Percentiles rank a stretch among this genome's conserved stretches.
Conservation (phyloP, 2,113 vertebrate species). For the Mungos mungo region DNA sequence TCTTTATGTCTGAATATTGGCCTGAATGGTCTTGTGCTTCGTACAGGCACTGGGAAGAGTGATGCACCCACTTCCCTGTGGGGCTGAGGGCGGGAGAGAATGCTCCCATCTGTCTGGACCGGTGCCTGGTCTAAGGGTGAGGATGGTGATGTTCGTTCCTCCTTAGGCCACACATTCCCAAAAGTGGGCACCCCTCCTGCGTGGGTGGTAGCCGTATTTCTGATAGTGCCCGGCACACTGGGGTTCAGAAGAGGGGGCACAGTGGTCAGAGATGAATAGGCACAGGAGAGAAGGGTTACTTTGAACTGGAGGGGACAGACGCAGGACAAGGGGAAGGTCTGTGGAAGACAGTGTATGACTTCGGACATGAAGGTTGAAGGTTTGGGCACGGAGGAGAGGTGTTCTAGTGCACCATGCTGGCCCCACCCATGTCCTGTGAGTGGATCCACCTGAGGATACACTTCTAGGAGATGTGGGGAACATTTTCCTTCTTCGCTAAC, state of each 20-base stretch:
- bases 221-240: background rate
- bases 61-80: fast-evolving
- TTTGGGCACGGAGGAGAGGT: background rate
- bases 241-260: background rate
- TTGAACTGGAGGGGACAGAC: fast-evolving
- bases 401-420: fast-evolving
- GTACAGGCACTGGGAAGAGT: background rate
- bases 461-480: background rate
- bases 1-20: background rate
- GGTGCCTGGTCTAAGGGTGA: fast-evolving
- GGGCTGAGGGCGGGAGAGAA: background rate
- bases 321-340: background rate
- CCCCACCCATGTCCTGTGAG: fast-evolving
- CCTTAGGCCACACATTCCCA: fast-evolving
- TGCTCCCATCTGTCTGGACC: background rate
- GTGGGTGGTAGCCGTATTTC: background rate
- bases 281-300: background rate
- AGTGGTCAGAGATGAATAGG: background rate
- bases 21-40: background rate
- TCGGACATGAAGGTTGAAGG: background rate
- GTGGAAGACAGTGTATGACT: background rate
- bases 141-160: background rate
- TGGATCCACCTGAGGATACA: background rate
- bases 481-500: background rate
- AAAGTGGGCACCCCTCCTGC: background rate